phyloP scores from a whole-genome alignment of 2,113 vertebrate genomes.

The Meles meles region DNA sequence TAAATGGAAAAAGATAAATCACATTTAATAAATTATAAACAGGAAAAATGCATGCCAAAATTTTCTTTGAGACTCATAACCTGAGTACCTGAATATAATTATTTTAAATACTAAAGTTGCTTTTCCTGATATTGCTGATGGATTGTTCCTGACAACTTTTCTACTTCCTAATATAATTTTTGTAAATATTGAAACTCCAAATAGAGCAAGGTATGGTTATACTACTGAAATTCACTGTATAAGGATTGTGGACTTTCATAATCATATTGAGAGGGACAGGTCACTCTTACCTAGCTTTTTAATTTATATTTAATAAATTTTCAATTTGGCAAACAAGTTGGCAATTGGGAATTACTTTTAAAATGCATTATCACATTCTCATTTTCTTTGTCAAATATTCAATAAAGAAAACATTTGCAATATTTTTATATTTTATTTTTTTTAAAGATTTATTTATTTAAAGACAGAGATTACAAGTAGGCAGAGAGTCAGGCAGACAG shows the following conservation, averaged over 20 bases:
- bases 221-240: not conserved
- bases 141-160: not conserved
- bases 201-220: not conserved
- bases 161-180: not conserved
- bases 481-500: too few relatives aligned
- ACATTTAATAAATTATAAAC: constrained; percentile 53
- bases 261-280: not conserved
- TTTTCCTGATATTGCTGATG: constrained; percentile 22
- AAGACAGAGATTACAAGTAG: too few relatives aligned
- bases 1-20: constrained; percentile 74
- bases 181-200: not conserved
- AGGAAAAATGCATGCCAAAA: constrained; percentile 34
- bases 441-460: too few relatives aligned
- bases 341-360: not conserved
- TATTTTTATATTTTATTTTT: not conserved
- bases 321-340: not conserved
- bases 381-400: not conserved
- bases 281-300: not conserved
- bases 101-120: not conserved
- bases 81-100: constrained; percentile 49
- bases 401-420: not conserved
- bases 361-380: not conserved
- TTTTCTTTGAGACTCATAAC: constrained; percentile 20
- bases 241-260: not conserved
- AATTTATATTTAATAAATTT: not conserved